Evolutionary conservation across 2,113 vertebrate genomes (phyloP).

Genomic region (Calidris pygmaea): DNA sequence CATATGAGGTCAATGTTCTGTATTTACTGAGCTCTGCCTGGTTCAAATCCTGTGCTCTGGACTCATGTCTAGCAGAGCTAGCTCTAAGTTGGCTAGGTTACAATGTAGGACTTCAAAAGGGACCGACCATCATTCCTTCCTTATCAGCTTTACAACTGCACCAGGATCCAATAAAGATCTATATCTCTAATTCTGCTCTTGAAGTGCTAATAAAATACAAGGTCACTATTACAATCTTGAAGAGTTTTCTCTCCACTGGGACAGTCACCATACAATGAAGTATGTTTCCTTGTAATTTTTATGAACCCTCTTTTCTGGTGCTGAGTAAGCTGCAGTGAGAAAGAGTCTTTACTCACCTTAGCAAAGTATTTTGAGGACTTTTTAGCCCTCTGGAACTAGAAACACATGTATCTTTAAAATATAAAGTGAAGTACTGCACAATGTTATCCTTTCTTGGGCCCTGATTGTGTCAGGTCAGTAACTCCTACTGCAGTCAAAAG

Average conservation of each 20-base stretch:
- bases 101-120: not conserved
- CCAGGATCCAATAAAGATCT: not conserved
- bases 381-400: not conserved
- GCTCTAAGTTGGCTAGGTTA: not conserved
- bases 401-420: not conserved
- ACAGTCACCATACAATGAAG: not conserved
- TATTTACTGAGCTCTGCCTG: not conserved
- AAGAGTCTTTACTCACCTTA: not conserved
- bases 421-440: not conserved
- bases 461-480: not conserved
- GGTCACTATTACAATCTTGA: not conserved
- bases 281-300: not conserved
- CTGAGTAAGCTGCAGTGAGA: not conserved
- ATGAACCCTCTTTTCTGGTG: not conserved
- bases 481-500: not conserved
- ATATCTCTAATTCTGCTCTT: not conserved
- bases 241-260: not conserved
- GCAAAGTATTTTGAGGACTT: not conserved
- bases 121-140: not conserved
- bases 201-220: not conserved
- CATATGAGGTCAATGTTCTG: not conserved
- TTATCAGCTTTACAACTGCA: not conserved
- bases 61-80: not conserved
- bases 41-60: not conserved
- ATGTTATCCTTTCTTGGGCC: not conserved